Conservation (phyloP, 2,113 vertebrate genomes). For the Microtus oregoni region DNA sequence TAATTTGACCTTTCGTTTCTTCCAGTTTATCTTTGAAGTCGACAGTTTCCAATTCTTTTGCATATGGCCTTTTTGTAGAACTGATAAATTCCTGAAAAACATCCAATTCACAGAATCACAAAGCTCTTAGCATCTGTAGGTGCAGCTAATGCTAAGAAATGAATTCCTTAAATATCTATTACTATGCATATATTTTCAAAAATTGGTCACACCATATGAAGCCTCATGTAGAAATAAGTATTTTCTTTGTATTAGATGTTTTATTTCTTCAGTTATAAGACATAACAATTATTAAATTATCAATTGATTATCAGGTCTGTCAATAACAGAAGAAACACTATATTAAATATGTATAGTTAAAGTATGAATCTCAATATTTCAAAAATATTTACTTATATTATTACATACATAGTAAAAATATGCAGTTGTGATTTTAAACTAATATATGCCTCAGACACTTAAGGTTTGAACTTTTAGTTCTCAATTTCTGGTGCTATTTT, state of each 20-base stretch:
- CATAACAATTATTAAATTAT: neutral
- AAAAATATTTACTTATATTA: neutral
- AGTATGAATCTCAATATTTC: neutral
- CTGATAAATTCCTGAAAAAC: constrained; percentile 88
- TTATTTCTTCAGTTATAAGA: constrained; percentile 23
- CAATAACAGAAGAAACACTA: neutral
- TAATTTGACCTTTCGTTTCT: constrained; percentile 88
- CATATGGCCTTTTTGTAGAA: constrained; percentile 89
- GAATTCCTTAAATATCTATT: neutral
- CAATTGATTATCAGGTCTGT: neutral
- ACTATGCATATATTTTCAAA: neutral
- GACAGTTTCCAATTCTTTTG: constrained; percentile 87
- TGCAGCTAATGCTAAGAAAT: neutral
- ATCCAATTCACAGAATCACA: constrained; percentile 47
- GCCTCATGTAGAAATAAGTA: neutral
- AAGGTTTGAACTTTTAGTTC: neutral
- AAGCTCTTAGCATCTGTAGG: neutral
- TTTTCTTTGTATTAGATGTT: constrained; percentile 10
- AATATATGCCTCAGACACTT: neutral
- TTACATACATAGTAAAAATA: neutral
- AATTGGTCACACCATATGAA: neutral
- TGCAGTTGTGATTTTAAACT: neutral
- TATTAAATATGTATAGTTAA: neutral
- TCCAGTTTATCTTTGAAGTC: constrained; percentile 89
- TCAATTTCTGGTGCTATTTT: neutral